Evolutionary conservation across 2,888 invertebrate species (phyloP).

Genomic region (Ormyrus labotus): DNA sequence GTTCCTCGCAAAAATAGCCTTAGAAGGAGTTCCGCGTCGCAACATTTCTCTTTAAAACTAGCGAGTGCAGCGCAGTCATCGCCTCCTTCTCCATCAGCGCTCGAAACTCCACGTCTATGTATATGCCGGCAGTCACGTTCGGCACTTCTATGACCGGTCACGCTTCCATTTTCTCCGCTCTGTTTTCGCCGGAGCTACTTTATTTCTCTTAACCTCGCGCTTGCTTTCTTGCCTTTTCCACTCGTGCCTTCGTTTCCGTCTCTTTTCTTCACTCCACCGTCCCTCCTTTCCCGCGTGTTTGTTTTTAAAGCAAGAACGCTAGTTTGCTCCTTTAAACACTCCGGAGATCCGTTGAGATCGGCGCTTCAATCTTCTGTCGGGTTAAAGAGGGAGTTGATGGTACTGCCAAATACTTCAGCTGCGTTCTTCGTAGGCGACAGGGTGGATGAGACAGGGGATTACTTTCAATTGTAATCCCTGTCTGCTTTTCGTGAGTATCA

Average conservation of each 20-base stretch:
- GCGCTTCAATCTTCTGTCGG: slow-evolving; percentile 29
- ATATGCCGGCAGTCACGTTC: slow-evolving; percentile 35
- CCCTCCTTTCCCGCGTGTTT: slow-evolving; percentile 10
- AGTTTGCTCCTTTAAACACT: not conserved
- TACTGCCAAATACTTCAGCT: not conserved
- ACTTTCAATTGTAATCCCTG: not conserved
- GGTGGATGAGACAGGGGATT: too few relatives aligned
- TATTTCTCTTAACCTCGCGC: slow-evolving; percentile 38
- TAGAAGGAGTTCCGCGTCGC: not conserved
- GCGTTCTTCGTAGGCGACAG: too few relatives aligned
- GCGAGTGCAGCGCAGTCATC: not conserved
- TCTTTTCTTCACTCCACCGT: not conserved
- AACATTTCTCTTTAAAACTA: slow-evolving; percentile 6
- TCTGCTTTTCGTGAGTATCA: too few relatives aligned
- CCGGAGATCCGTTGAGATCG: not conserved
- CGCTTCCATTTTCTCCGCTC: slow-evolving; percentile 42
- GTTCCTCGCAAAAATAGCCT: slow-evolving; percentile 22
- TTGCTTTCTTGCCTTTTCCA: not conserved
- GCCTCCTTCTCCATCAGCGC: not conserved
- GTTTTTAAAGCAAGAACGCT: slow-evolving; percentile 19
- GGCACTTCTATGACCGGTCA: slow-evolving; percentile 8
- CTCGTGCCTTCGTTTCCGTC: not conserved
- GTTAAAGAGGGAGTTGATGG: slow-evolving; percentile 13
- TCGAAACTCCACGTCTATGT: not conserved
- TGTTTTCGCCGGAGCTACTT: slow-evolving; percentile 34